Base-by-base conservation (phyloP, 1,140 invertebrate genomes). In the Drosophila kepulauana region DNA sequence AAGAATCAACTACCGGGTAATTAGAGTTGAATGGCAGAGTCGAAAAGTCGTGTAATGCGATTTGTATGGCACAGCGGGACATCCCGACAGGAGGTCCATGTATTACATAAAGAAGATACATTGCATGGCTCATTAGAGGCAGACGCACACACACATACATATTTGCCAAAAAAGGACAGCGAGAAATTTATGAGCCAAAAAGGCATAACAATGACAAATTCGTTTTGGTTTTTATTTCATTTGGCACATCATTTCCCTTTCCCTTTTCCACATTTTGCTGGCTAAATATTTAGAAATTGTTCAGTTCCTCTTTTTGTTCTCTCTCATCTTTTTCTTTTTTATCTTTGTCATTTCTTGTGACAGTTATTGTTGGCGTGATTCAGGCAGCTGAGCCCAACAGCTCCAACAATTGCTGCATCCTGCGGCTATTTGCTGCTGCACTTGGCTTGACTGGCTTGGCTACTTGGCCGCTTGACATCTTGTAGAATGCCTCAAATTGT, bases 31-130 rank as follows among this genome's bases (percentile, higher is more conserved):
- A 87, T 87, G 85, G 68, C 46, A 33, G 61, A 88, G 85, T 88
- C 85, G 79, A 88, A 87, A 89, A 88, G 85, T 88, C 85, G 78
- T 89, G 85, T 88, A 89, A 88, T 88, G 81, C 85, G 85, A 88
- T 88, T 88, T 89, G 85, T 88, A 88, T 85, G 81, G 70, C 81
- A 62, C 85, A 85, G 85, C 84, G 65, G 85, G 84, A 89, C 62
- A 75, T 64, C 1, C 78, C 71, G 33, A 38, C 66, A 88, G 77
- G 80, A 72, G 82, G 62, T 6, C 71, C 71, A 79, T 51, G 63
- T 71, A 75, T 89, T 84, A 71, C 85, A 88, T 89, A 78, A 89
- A 88, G 85, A 89, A 88, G 85, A 89, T 69, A 76, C 85, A 88
- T 85, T 81, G 78, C 85, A 88, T 11, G 85, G 68, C 71, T 82